Conservation (phyloP, 2,113 vertebrate species). For the Progne subis region DNA sequence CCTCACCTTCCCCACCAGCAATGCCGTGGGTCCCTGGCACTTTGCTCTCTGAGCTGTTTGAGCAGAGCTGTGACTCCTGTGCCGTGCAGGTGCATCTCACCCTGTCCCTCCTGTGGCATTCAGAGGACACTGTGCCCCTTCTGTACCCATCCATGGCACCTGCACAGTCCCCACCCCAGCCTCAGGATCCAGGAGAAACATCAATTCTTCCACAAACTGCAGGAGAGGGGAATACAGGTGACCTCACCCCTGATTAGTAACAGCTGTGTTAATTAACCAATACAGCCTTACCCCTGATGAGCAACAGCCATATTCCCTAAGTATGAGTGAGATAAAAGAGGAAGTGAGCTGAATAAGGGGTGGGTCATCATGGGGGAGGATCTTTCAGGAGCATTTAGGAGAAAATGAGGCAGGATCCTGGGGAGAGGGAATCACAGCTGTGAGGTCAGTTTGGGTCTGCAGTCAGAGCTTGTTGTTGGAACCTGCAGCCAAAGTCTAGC, state of each 20-base stretch:
- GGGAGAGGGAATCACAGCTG: neutral
- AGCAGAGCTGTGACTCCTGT: accelerated
- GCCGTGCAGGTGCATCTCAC: neutral
- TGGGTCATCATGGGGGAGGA: neutral
- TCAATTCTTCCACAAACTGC: no score
- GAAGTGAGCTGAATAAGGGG: neutral
- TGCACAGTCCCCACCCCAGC: neutral
- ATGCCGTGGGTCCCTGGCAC: accelerated
- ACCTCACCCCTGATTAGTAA: neutral
- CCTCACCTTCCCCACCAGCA: accelerated
- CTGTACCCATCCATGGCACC: no score
- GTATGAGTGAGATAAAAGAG: neutral
- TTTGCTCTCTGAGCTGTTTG: neutral
- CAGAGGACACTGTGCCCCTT: no score
- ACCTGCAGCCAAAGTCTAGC: neutral
- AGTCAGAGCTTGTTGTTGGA: neutral
- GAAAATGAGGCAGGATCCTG: neutral
- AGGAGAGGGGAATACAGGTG: neutral
- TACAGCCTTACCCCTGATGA: neutral
- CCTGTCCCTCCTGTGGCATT: no score
- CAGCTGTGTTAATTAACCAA: neutral
- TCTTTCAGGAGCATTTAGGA: neutral
- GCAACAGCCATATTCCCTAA: neutral
- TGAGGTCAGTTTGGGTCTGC: neutral
- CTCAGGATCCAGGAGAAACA: neutral